These are phyloP conservation scores for Drosophila stalkeri DNA, from an alignment of 2,888 invertebrate genomes.

Conservation along the genomic window DNA sequence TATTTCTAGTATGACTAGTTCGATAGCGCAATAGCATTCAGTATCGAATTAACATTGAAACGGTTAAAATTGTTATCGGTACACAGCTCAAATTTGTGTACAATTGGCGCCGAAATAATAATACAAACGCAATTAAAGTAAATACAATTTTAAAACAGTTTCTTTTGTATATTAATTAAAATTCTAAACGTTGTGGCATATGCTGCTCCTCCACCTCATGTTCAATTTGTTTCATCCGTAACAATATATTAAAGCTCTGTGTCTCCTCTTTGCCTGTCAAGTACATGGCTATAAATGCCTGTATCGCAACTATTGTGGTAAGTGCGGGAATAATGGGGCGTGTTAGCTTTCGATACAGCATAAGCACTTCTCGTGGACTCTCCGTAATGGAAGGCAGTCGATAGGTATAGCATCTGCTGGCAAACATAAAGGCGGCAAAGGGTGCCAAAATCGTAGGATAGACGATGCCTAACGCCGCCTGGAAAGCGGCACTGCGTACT, in stretches of 20 bases:
- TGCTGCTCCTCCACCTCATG: slow-evolving; percentile 64
- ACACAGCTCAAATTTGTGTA: neutral
- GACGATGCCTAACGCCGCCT: slow-evolving; percentile 86
- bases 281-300: slow-evolving; percentile 86
- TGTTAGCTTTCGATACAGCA: slow-evolving; percentile 86
- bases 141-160: neutral
- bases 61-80: neutral
- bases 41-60: neutral
- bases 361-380: slow-evolving; percentile 86
- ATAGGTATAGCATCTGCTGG: slow-evolving; percentile 87
- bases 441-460: slow-evolving; percentile 89
- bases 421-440: slow-evolving; percentile 87
- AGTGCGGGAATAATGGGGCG: slow-evolving; percentile 86
- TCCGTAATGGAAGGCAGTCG: slow-evolving; percentile 88
- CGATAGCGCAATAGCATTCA: neutral
- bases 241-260: slow-evolving; percentile 80
- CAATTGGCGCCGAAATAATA: slow-evolving; percentile 9
- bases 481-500: slow-evolving; percentile 87
- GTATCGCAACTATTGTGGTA: slow-evolving; percentile 85
- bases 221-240: slow-evolving; percentile 79
- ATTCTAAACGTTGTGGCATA: slow-evolving; percentile 47
- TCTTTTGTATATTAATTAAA: slow-evolving; percentile 26
- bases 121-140: neutral
- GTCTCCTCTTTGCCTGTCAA: slow-evolving; percentile 88
- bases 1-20: neutral